Percentiles rank a stretch among this genome's conserved stretches.
Evolutionary conservation across 2,888 invertebrate species (phyloP).

Genomic region (Thyatira batis): DNA sequence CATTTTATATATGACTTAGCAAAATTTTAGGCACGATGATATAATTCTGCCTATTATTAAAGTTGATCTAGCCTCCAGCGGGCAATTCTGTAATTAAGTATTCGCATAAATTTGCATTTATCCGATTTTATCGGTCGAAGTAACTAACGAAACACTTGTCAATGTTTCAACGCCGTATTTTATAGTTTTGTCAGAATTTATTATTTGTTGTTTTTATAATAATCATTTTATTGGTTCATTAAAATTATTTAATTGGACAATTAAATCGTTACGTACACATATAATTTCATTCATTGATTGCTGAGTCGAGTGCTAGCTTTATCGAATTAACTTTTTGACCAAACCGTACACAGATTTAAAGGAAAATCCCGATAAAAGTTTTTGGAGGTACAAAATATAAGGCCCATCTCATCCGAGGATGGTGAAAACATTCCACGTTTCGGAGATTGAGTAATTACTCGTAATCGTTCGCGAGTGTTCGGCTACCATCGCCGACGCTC

Average conservation of each 20-base stretch:
- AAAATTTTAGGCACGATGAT: constrained; percentile 14
- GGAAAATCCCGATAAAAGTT: background rate
- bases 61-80: constrained; percentile 19
- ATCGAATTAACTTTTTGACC: background rate
- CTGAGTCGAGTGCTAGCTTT: no score
- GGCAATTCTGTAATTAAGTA: constrained; percentile 43
- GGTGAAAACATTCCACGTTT: constrained; percentile 51
- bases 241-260: background rate
- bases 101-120: constrained; percentile 48
- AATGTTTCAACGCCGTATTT: constrained; percentile 32
- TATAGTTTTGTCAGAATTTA: constrained; percentile 3
- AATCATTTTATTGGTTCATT: background rate
- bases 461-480: constrained; percentile 47
- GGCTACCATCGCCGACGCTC: constrained; percentile 48
- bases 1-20: background rate
- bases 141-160: constrained; percentile 40
- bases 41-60: constrained; percentile 21
- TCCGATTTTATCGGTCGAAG: constrained; percentile 40
- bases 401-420: constrained; percentile 33
- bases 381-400: constrained; percentile 19
- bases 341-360: background rate
- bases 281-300: no score
- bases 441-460: constrained; percentile 67
- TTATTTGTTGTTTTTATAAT: background rate
- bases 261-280: no score